phyloP scores from a whole-genome alignment of 1,140 invertebrate genomes.

The Listronotus bonariensis region DNA sequence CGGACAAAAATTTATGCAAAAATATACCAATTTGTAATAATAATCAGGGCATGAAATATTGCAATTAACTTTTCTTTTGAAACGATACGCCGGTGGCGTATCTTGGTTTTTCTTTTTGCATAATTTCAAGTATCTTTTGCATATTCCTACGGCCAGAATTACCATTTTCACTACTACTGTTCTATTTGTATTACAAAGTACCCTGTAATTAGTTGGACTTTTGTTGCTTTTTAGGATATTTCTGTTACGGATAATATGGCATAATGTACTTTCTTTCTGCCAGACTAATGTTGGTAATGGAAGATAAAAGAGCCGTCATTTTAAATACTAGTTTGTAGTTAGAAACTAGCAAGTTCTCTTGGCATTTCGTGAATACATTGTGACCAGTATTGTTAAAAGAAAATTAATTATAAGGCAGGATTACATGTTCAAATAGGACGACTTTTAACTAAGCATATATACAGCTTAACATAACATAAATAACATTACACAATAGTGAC shows the following conservation, averaged over 20 bases:
- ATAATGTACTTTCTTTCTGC: not conserved
- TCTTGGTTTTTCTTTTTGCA: conserved; percentile 9
- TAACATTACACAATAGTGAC: too few relatives aligned
- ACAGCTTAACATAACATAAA: too few relatives aligned
- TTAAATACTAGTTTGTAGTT: too few relatives aligned
- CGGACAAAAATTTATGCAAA: not conserved
- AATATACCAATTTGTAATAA: conserved; percentile 13
- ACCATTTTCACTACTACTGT: conserved; percentile 6
- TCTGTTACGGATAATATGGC: not conserved
- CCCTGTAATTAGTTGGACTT: conserved; percentile 1
- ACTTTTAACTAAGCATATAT: too few relatives aligned
- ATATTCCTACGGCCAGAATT: conserved; percentile 1
- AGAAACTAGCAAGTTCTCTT: too few relatives aligned
- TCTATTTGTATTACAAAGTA: conserved; percentile 1
- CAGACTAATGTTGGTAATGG: too few relatives aligned
- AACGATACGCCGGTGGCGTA: not conserved
- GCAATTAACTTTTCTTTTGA: conserved; percentile 6
- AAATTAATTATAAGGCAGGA: too few relatives aligned
- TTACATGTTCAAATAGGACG: too few relatives aligned
- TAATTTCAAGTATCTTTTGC: conserved; percentile 5
- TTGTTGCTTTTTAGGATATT: conserved; percentile 1
- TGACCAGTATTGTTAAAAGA: too few relatives aligned
- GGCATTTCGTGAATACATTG: too few relatives aligned
- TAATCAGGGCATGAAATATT: conserved; percentile 7
- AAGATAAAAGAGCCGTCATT: too few relatives aligned